A percentile compares a stretch with the other conserved stretches of the same genome.
phyloP scores from a whole-genome alignment of 2,113 vertebrate genomes.

The Suricata suricatta region DNA sequence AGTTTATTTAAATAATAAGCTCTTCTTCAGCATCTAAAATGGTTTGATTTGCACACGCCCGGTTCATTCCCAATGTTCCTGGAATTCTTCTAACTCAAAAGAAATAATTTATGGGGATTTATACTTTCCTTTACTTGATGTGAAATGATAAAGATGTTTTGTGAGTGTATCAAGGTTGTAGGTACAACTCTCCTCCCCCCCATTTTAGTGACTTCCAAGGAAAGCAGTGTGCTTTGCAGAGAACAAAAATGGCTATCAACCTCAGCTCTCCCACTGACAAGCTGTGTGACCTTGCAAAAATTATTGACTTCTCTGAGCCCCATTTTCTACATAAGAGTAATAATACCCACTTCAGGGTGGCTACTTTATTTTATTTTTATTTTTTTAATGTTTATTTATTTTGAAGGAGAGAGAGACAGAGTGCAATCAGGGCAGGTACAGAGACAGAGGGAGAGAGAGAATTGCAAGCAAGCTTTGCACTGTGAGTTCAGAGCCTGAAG shows the following conservation, averaged over 20 bases:
- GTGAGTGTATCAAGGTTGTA: neutral
- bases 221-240: neutral
- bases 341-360: neutral
- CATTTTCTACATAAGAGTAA: neutral
- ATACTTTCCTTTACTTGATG: neutral
- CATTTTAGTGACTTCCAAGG: neutral
- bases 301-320: conserved; percentile 10
- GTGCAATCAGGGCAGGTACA: too few species aligned
- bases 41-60: neutral
- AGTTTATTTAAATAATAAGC: neutral
- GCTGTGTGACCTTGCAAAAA: neutral
- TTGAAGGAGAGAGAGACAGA: too few species aligned
- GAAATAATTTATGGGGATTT: neutral
- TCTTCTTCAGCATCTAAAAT: neutral
- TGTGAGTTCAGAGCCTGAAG: too few species aligned
- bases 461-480: too few species aligned
- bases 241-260: neutral
- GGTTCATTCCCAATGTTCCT: neutral
- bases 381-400: too few species aligned
- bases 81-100: neutral
- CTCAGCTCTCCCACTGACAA: neutral
- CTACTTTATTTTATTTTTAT: neutral
- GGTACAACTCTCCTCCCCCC: neutral
- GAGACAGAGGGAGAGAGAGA: too few species aligned
- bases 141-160: neutral